A percentile compares a stretch with the other conserved stretches of the same genome.
These are phyloP conservation scores for Sebastes kiyomatsui DNA, from an alignment of 2,797 vertebrate species.

Conservation along the genomic window DNA sequence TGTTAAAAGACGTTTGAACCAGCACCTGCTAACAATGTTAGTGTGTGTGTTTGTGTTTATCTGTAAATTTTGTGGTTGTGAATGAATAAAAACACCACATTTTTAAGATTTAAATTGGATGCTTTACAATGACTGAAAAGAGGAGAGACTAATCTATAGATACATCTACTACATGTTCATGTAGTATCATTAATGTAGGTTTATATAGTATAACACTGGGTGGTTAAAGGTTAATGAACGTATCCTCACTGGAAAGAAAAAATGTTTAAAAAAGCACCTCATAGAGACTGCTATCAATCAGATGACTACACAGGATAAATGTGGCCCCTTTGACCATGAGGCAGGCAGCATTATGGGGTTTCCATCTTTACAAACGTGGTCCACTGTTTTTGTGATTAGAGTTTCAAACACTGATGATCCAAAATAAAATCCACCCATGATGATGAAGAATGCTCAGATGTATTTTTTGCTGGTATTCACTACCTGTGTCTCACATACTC, in stretches of 20 bases:
- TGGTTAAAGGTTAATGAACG: conserved; percentile 5
- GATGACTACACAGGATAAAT: background rate
- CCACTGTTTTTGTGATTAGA: background rate
- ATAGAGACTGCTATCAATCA: background rate
- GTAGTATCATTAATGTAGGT: background rate
- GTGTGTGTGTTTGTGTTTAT: background rate
- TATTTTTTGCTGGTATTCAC: background rate
- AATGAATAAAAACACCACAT: background rate
- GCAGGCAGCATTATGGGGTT: background rate
- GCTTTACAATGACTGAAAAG: background rate
- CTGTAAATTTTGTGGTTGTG: background rate
- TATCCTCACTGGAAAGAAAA: background rate
- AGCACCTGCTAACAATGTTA: no score
- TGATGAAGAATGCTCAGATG: background rate
- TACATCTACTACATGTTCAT: background rate
- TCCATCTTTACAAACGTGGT: background rate
- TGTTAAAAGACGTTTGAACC: no score
- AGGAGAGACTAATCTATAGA: background rate
- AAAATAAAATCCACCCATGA: background rate
- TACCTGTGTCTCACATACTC: background rate
- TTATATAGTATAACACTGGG: background rate
- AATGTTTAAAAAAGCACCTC: no score
- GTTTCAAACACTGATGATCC: background rate
- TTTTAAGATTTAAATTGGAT: background rate
- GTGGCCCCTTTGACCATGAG: background rate